Evolutionary conservation across 2,888 invertebrate species (phyloP), one percentile per base, ranked within the genome.

Genomic region (Thymelicus acteon): DNA sequence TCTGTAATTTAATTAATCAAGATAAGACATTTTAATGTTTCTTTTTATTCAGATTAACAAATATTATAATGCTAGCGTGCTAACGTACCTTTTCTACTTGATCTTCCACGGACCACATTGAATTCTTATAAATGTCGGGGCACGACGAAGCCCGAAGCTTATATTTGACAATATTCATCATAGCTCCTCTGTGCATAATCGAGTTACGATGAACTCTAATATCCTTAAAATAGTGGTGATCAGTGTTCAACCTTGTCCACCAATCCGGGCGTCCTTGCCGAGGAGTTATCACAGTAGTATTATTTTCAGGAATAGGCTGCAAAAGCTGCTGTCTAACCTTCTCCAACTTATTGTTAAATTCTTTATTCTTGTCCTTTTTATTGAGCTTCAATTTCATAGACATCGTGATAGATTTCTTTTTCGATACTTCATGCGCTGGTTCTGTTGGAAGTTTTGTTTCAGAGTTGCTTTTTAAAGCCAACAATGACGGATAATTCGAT

Each of bases 111-210:
- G 97, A 97, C 82, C 97, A 97, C 97, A 97, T 97, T 6, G 97
- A 97, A 84, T 97, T 97, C 76, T 96, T 95, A 82, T 96, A 98
- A 81, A 98, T 97, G 87, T 98, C 97, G 0, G 98, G 98, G 85
- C 98, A 98, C 60, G 98, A 98, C n/a, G 97, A 97, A 1, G 98
- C 98, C 66, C 97, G 94, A 70, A 98, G 90, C 72, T 96, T 95
- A 86, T 98, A 98, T 77, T 97, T 97, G 75, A 96, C 96, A 74
- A 97, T 96, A 84, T 97, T 98, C 84, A 98, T 94, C 94, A 97
- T 97, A 66, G 98, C 97, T 31, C 97, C 97, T 58, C 98, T 95
- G 86, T 98, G 97, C 94, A 97, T 97, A 68, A 98, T 96, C 2
- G 97, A 97, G 84, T 97, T 97, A 77, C 97, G 95, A 84, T 97